Evolutionary conservation across 2,797 vertebrate species (phyloP).

Genomic region (Pangasius krempfi): DNA sequence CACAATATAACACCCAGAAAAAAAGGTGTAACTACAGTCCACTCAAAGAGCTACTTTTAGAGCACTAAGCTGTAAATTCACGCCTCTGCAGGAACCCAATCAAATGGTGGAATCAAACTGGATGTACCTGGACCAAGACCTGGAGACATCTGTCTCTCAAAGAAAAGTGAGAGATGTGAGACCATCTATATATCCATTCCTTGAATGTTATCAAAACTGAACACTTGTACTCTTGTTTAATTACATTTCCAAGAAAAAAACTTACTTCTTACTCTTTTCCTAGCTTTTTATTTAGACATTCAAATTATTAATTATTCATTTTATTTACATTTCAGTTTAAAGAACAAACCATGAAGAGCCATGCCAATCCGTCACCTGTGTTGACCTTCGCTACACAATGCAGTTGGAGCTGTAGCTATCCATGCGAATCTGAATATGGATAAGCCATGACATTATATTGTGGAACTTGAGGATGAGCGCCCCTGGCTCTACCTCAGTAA

Average conservation of each 20-base stretch:
- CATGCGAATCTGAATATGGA: neutral
- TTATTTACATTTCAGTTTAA: neutral
- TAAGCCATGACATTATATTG: neutral
- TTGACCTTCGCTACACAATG: neutral
- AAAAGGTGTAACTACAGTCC: neutral
- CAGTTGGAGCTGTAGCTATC: neutral
- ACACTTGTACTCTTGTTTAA: neutral
- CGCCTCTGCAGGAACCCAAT: neutral
- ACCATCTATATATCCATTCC: neutral
- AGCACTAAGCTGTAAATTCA: neutral
- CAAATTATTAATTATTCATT: no score
- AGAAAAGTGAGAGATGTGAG: neutral
- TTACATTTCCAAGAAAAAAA: neutral
- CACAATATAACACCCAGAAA: neutral
- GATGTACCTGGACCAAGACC: neutral
- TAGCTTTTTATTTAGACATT: neutral
- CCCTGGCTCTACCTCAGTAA: neutral
- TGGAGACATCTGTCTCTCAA: neutral
- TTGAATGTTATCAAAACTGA: neutral
- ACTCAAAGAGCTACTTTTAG: neutral
- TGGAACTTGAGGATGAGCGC: neutral
- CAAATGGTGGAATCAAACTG: neutral
- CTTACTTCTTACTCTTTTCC: neutral
- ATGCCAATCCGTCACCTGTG: neutral
- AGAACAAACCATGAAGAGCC: neutral